A percentile compares a stretch with the other conserved stretches of the same genome.
Conservation (phyloP, 2,888 invertebrate genomes). For the Nymphalis urticae region DNA sequence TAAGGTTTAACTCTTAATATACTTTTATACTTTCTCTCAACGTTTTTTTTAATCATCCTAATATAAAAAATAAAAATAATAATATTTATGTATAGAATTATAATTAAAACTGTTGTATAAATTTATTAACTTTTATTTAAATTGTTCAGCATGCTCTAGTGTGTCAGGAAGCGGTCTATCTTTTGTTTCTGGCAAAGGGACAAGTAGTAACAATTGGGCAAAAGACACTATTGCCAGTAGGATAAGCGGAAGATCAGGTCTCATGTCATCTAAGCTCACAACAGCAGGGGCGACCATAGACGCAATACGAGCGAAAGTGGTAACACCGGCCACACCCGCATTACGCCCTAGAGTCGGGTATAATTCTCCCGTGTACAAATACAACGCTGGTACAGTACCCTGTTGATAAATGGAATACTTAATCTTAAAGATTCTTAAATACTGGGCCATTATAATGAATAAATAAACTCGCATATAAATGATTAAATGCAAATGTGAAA, state of each 20-base stretch:
- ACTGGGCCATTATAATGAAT: neutral
- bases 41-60: neutral
- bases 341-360: slow-evolving; percentile 90
- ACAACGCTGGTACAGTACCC: slow-evolving; percentile 82
- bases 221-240: slow-evolving; percentile 58
- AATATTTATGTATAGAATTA: neutral
- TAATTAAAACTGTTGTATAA: neutral
- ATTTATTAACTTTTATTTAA: slow-evolving; percentile 6
- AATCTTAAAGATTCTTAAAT: neutral
- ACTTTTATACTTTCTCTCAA: slow-evolving; percentile 9
- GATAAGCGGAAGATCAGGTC: slow-evolving; percentile 58
- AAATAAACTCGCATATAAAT: neutral
- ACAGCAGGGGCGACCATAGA: slow-evolving; percentile 83
- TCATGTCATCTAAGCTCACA: slow-evolving; percentile 55
- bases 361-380: slow-evolving; percentile 88
- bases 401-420: slow-evolving; percentile 43
- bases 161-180: slow-evolving; percentile 75
- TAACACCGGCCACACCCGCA: slow-evolving; percentile 87
- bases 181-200: slow-evolving; percentile 75
- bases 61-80: slow-evolving; percentile 11
- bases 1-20: slow-evolving; percentile 9
- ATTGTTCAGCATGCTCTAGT: slow-evolving; percentile 54
- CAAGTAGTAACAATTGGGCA: slow-evolving; percentile 58
- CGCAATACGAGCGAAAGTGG: slow-evolving; percentile 89
- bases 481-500: too few relatives aligned